Conservation (phyloP, 2,113 vertebrate species). For the Synchiropus splendidus region DNA sequence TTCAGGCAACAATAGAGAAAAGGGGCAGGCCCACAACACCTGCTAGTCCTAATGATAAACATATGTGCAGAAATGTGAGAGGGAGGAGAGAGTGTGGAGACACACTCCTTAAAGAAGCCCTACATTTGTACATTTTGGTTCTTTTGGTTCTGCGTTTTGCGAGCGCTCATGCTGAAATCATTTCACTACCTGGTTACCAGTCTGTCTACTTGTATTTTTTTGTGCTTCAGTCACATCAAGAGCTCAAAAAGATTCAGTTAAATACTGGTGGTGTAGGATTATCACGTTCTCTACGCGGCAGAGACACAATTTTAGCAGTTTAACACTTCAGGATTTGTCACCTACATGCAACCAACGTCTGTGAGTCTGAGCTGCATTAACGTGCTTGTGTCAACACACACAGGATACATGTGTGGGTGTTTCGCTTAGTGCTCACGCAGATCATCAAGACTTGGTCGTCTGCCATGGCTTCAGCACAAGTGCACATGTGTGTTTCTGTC, state of each 20-base stretch:
- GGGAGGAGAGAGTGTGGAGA: constrained; percentile 14
- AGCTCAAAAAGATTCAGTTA: too few species aligned
- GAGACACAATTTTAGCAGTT: constrained; percentile 5
- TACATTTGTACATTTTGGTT: constrained; percentile 8
- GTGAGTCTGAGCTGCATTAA: constrained; percentile 17
- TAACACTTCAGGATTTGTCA: constrained; percentile 10
- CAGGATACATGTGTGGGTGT: constrained; percentile 25
- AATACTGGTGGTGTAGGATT: constrained; percentile 2
- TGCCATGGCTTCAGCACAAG: constrained; percentile 13
- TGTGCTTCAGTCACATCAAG: too few species aligned
- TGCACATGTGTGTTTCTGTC: constrained; percentile 15
- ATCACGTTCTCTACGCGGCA: constrained; percentile 1
- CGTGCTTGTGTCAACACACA: constrained; percentile 25
- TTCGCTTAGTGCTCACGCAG: constrained; percentile 6
- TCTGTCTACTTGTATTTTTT: too few species aligned
- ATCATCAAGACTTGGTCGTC: constrained; percentile 10
- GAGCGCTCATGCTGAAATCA: background rate
- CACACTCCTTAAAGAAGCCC: constrained; percentile 25
- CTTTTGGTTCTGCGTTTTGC: constrained; percentile 2
- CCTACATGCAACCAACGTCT: constrained; percentile 15
- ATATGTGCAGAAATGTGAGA: constrained; percentile 43
- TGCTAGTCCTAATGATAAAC: constrained; percentile 68
- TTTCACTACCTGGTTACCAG: background rate
- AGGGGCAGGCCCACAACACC: constrained; percentile 57
- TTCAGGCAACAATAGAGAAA: constrained; percentile 49